Percentiles rank a stretch among this genome's conserved stretches.
phyloP scores from a whole-genome alignment of 2,113 vertebrate species.

The Notarius lentiginosus region DNA sequence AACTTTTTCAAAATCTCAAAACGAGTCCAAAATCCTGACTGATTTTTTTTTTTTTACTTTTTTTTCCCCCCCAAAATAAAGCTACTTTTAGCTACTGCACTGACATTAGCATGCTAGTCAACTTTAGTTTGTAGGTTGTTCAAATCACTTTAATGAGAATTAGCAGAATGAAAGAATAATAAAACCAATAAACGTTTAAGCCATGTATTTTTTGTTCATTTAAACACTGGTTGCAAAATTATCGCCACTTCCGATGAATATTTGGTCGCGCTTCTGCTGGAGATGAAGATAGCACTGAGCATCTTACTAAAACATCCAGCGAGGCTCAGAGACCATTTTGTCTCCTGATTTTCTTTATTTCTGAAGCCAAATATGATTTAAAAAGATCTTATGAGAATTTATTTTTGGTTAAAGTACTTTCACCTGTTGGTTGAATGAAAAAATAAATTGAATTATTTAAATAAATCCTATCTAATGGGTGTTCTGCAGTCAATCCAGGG shows the following conservation, averaged over 20 bases:
- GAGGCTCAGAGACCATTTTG: neutral
- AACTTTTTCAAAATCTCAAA: neutral
- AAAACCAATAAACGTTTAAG: neutral
- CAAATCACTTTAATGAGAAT: neutral
- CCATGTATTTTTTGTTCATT: neutral
- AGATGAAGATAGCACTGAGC: neutral
- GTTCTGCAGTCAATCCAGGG: neutral
- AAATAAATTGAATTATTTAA: neutral
- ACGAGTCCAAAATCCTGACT: neutral
- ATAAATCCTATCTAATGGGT: neutral
- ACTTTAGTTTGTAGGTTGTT: neutral
- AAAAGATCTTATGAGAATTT: neutral
- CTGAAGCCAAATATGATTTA: neutral
- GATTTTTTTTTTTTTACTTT: neutral
- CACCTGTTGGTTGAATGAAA: neutral
- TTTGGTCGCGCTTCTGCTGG: neutral
- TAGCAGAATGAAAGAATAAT: neutral
- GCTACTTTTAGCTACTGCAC: neutral
- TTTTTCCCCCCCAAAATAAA: neutral
- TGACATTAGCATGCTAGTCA: conserved; percentile 5
- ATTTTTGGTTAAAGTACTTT: neutral
- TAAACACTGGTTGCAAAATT: neutral
- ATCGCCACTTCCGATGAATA: neutral
- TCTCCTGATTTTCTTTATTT: neutral
- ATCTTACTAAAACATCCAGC: neutral